Evolutionary conservation across 2,797 vertebrate genomes (phyloP).

Genomic region (Vultur gryphus): DNA sequence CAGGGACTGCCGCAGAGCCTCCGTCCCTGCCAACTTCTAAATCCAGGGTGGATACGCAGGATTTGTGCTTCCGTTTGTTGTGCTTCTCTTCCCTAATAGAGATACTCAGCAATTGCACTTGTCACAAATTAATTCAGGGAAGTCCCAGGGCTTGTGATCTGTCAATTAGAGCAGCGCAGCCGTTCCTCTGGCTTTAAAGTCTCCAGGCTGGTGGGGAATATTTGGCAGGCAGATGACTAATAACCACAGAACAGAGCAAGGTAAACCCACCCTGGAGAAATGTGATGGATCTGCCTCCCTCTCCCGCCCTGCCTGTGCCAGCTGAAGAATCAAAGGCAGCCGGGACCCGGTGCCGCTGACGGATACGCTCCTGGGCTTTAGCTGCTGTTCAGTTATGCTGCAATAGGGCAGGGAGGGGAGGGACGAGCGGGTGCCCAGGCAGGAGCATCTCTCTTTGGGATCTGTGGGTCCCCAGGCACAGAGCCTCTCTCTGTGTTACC

Average conservation of each 20-base stretch:
- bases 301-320: neutral
- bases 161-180: neutral
- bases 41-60: neutral
- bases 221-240: neutral
- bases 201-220: neutral
- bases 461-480: neutral
- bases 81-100: neutral
- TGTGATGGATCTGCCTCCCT: neutral
- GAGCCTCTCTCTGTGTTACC: neutral
- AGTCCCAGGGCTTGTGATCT: neutral
- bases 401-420: neutral
- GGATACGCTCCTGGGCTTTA: neutral
- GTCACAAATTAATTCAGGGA: conserved; percentile 21
- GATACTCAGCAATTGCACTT: neutral
- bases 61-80: neutral
- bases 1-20: neutral
- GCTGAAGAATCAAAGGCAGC: neutral
- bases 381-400: neutral
- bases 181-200: neutral
- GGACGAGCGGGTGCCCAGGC: accelerated
- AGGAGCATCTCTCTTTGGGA: neutral
- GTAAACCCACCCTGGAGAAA: conserved; percentile 3
- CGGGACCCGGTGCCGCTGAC: neutral
- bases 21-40: neutral
- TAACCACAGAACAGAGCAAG: neutral